Evolutionary conservation across 2,888 invertebrate genomes (phyloP), one percentile per base, ranked within the genome.

Genomic region (Acrobasis consociella): DNA sequence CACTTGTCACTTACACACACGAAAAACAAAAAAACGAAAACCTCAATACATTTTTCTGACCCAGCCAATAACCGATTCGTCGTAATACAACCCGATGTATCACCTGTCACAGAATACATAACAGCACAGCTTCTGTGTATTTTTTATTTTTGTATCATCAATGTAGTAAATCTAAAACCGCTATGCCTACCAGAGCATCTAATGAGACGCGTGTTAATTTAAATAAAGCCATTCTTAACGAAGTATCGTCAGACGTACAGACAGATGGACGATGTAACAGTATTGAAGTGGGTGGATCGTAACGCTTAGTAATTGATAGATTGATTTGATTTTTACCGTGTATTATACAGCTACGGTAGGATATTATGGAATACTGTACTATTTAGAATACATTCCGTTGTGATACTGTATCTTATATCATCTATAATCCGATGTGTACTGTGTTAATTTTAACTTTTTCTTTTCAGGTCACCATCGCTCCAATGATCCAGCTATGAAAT

Each of bases 191-290:
- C 17, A 17, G 22, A 42, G 56, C 42, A 9, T 56, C 56, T 56
- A 42, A 56, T 56, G 56, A 56, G 56, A 55, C 56, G 16, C 17
- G 56, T 22, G 42, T 56, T 56, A 56, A 56, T 56, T 56, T 56
- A 56, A 56, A 56, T 56, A 56, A 56, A 56, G 56, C 42, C 56
- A 56, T 56, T 42, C 56, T 56, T 56, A 22, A 56, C 56, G 46
- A 56, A 39, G 39, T 55, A 55, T 16, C 56, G 11, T 42, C 56
- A 42, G 56, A 56, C 56, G 17, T 42, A 22, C 42, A 9, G 16
- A 56, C 42, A 42, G 42, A 46, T 13, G 46, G 2, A 46, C 46
- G 31, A 5, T 15, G 39, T 55, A 55, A 16, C 53, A 39, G 53
- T 42, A 22, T 15, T 56, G 56, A n/a, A 56, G 56, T 56, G 42